A percentile compares a stretch with the other conserved stretches of the same genome.
Conservation (phyloP, 2,888 invertebrate genomes). For the Ptychoptera contaminata region DNA sequence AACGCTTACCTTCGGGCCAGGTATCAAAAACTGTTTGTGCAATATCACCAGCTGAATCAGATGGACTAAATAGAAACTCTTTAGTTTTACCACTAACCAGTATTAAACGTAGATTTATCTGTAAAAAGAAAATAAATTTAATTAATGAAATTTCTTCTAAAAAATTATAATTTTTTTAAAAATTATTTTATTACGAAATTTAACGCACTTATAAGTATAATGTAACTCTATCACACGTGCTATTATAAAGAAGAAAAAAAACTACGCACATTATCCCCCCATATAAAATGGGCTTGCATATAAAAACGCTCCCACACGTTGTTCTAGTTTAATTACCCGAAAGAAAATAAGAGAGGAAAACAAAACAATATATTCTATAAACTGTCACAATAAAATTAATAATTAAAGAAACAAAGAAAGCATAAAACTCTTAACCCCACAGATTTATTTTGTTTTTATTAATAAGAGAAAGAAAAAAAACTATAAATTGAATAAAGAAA, state of each 20-base stretch:
- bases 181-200: no score
- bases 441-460: not conserved
- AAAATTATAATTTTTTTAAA: not conserved
- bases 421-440: not conserved
- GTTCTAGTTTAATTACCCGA: no score
- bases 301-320: not conserved
- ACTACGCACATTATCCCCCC: not conserved
- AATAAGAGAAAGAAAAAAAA: conserved; percentile 4
- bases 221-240: not conserved
- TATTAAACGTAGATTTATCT: conserved; percentile 97
- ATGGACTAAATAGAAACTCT: conserved; percentile 95
- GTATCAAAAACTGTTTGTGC: conserved; percentile 98
- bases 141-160: not conserved
- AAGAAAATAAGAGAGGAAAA: no score
- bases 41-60: conserved; percentile 96
- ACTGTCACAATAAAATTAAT: no score
- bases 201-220: no score
- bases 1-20: conserved; percentile 86
- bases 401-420: conserved; percentile 12
- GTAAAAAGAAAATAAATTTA: conserved; percentile 33
- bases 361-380: no score
- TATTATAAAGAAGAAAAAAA: not conserved
- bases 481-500: no score
- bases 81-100: conserved; percentile 98
- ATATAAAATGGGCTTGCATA: no score